phyloP scores from a whole-genome alignment of 2,113 vertebrate species.

The Rhea pennata region DNA sequence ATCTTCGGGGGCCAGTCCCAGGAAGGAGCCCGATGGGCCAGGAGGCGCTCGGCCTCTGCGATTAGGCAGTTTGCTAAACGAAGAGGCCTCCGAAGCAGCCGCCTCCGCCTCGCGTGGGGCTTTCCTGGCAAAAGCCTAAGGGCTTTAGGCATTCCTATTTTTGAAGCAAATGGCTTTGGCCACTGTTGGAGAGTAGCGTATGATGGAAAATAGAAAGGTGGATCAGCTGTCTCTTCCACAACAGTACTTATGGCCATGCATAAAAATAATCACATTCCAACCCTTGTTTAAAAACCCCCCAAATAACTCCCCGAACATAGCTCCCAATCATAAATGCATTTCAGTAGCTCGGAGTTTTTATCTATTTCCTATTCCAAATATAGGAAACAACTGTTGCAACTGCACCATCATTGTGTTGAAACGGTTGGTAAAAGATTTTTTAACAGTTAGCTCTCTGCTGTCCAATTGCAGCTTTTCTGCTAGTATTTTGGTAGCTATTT shows the following conservation, averaged over 20 bases:
- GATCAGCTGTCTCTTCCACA: not conserved
- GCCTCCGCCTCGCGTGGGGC: not conserved
- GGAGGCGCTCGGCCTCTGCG: not conserved
- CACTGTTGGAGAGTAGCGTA: not conserved
- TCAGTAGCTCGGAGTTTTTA: not conserved
- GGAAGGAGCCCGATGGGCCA: not conserved
- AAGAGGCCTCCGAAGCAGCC: not conserved
- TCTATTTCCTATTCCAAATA: not conserved
- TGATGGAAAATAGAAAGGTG: not conserved
- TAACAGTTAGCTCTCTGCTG: not conserved
- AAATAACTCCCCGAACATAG: not conserved
- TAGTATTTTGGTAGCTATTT: not conserved
- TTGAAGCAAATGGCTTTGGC: not conserved
- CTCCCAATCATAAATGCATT: not conserved
- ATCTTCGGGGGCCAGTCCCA: not conserved
- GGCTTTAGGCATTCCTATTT: not conserved
- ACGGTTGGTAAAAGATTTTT: not conserved
- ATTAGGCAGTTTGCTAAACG: rapidly evolving
- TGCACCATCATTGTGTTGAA: not conserved
- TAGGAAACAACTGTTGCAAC: not conserved
- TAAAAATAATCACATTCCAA: not conserved
- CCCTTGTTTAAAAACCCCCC: not conserved
- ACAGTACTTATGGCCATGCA: not conserved
- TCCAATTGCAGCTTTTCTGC: not conserved
- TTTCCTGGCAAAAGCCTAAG: not conserved